A percentile compares a stretch with the other conserved stretches of the same genome.
Evolutionary conservation across 2,113 vertebrate genomes (phyloP).

Genomic region (Phyllopteryx taeniolatus): DNA sequence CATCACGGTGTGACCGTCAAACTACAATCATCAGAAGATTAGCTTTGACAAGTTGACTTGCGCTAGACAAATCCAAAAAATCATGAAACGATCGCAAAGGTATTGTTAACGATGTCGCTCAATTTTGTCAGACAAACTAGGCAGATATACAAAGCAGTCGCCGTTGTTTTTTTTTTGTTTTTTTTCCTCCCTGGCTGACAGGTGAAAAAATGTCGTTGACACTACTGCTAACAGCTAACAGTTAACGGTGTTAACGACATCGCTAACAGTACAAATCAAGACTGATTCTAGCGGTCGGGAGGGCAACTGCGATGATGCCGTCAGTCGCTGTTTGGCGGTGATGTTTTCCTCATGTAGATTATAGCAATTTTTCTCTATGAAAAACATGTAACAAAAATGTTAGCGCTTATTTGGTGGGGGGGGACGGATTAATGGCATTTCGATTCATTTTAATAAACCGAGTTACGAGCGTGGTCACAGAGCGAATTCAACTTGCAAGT

Average conservation of each 20-base stretch:
- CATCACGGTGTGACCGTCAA: constrained; percentile 40
- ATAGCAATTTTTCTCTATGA: no score
- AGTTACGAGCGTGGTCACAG: no score
- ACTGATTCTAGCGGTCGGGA: background rate
- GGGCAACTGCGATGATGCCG: no score
- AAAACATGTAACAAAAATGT: no score
- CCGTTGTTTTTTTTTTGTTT: background rate
- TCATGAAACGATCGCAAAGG: constrained; percentile 7
- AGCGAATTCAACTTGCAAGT: no score
- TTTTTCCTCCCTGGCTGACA: constrained; percentile 26
- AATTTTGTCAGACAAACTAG: constrained; percentile 27
- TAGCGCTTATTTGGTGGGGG: no score
- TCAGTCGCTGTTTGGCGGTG: no score
- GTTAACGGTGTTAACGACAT: background rate
- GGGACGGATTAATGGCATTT: no score
- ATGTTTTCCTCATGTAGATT: no score
- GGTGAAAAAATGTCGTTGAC: background rate
- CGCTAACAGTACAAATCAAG: background rate
- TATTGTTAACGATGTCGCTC: constrained; percentile 38
- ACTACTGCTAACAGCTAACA: background rate
- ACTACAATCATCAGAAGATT: constrained; percentile 22
- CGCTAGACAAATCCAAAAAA: constrained; percentile 27
- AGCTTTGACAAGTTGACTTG: constrained; percentile 5
- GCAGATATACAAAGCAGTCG: constrained; percentile 5
- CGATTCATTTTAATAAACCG: no score